A percentile compares a stretch with the other conserved stretches of the same genome.
phyloP scores from a whole-genome alignment of 2,888 invertebrate genomes.

The Platycheirus albimanus region DNA sequence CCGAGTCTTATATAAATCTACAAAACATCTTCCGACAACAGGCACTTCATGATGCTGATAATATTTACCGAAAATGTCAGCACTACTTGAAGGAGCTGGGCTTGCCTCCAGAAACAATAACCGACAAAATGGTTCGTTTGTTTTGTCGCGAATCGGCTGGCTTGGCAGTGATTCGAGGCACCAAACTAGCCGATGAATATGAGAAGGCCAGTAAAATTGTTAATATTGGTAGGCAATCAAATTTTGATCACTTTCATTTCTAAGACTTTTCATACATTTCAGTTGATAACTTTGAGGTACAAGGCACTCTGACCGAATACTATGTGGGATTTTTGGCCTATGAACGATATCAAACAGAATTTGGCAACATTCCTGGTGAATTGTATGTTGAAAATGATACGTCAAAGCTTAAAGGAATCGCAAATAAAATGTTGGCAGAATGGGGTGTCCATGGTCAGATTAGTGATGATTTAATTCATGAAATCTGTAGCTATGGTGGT shows the following conservation, averaged over 20 bases:
- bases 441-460: conserved; percentile 91
- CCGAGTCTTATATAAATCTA: conserved; percentile 93
- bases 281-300: conserved; percentile 90
- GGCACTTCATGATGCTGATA: conserved; percentile 91
- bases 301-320: conserved; percentile 93
- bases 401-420: conserved; percentile 90
- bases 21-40: conserved; percentile 94
- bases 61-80: conserved; percentile 91
- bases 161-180: conserved; percentile 90
- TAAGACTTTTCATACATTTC: too few relatives aligned
- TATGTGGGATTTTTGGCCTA: conserved; percentile 95
- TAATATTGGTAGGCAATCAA: conserved; percentile 83
- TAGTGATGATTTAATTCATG: conserved; percentile 97
- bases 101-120: conserved; percentile 88
- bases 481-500: conserved; percentile 97
- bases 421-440: conserved; percentile 90
- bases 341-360: conserved; percentile 94
- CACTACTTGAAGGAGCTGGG: conserved; percentile 91
- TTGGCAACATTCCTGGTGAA: conserved; percentile 95
- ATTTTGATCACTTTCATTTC: neutral
- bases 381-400: conserved; percentile 95
- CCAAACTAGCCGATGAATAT: conserved; percentile 92
- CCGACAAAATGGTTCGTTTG: conserved; percentile 91
- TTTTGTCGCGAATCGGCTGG: conserved; percentile 95
- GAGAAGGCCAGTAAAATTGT: conserved; percentile 86